Base-by-base conservation (phyloP, 1,140 invertebrate species). In the Oppia nitens region DNA sequence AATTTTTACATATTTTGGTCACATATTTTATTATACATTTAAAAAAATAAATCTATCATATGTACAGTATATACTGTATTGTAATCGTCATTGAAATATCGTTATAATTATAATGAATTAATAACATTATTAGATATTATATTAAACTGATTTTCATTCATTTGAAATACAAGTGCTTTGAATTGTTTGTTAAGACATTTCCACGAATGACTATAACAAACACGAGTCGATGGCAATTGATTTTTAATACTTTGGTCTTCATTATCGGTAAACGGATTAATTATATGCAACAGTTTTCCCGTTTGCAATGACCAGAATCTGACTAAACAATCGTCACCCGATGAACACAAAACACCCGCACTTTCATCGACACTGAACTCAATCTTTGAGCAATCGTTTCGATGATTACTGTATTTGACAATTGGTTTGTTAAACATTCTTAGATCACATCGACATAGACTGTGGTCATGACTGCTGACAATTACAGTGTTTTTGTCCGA, bases 141-240 rank as follows among this genome's bases (percentile, higher is more conserved):
- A 45, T 47, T 24, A 11, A 50, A 50, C n/a, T 50, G n/a, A 21
- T 50, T 24, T 6, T 6, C 48, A 11, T 4, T 50, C 20, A 24
- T 6, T 21, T 4, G 9, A 25, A 47, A 47, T 3, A 56, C 14
- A 21, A 56, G 17, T 23, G 55, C 40, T 47, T 24, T 23, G 6
- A 45, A 45, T 56, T 47, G 9, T 3, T 45, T 24, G 6, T 56
- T 48, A 3, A 48, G 17, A 47, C 40, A 28, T 23, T 56, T 45
- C 55, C 55, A 56, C 3, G 55, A 56, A 47, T 56, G 32, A n/a
- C 40, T 47, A 27, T 47, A 56, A 32, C 55, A 56, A 14, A 28
- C 28, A 26, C 28, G 25, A 47, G 11, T 12, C 6, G 32, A 40
- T 9, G 32, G 32, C 32, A 40, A 40, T 17, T 40, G 32, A 40